Conservation (phyloP, 2,888 invertebrate species). For the Drosophila quinaria region DNA sequence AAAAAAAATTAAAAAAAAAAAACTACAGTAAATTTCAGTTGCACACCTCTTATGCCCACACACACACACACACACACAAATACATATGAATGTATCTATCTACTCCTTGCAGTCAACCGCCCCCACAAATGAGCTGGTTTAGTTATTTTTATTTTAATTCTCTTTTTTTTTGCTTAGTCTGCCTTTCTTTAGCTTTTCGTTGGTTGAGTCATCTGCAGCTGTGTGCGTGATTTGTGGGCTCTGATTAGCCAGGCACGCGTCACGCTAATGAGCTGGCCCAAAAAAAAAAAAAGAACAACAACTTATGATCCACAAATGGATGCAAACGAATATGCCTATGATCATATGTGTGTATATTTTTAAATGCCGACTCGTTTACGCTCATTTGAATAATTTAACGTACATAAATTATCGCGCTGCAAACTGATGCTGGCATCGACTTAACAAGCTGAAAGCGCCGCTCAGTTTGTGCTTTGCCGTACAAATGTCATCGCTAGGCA, state of each 20-base stretch:
- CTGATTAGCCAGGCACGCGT: slow-evolving; percentile 73
- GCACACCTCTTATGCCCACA: slow-evolving; percentile 24
- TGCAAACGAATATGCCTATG: background rate
- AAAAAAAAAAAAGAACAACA: background rate
- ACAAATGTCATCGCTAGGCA: slow-evolving; percentile 41
- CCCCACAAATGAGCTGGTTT: slow-evolving; percentile 32
- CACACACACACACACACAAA: slow-evolving; percentile 3
- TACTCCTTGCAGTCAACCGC: slow-evolving; percentile 39
- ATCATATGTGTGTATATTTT: background rate
- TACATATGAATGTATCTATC: background rate
- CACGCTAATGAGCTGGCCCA: slow-evolving; percentile 68
- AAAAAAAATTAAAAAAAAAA: slow-evolving; percentile 12
- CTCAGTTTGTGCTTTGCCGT: background rate
- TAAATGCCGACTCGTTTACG: slow-evolving; percentile 9
- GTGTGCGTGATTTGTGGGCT: slow-evolving; percentile 56
- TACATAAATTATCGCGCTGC: slow-evolving; percentile 30
- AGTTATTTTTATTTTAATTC: background rate
- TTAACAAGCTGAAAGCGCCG: slow-evolving; percentile 16
- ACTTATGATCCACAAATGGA: slow-evolving; percentile 14
- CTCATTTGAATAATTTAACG: slow-evolving; percentile 4
- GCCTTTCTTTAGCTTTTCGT: slow-evolving; percentile 30
- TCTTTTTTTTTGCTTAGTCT: slow-evolving; percentile 9
- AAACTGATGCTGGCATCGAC: slow-evolving; percentile 36
- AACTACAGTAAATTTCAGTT: slow-evolving; percentile 25
- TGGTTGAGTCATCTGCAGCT: slow-evolving; percentile 60